These are phyloP conservation scores for Watsonalla binaria DNA, from an alignment of 2,888 invertebrate genomes.

Conservation along the genomic window DNA sequence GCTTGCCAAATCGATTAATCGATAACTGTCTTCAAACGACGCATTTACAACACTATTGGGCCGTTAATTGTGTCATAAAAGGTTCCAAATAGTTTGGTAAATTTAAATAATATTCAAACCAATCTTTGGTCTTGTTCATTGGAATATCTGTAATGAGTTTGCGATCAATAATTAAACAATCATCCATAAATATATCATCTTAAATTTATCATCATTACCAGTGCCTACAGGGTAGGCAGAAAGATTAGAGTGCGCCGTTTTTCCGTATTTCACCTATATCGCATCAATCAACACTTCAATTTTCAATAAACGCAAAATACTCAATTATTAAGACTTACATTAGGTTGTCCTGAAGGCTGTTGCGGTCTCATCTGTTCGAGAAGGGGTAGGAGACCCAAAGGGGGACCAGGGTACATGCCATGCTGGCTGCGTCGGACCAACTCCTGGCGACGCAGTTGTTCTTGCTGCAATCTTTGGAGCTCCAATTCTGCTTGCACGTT, in stretches of 20 bases:
- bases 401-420: conserved; percentile 77
- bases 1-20: conserved; percentile 14
- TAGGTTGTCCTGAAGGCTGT: conserved; percentile 59
- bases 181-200: too few relatives aligned
- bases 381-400: conserved; percentile 84
- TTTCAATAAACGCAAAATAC: too few relatives aligned
- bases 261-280: too few relatives aligned
- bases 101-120: too few relatives aligned
- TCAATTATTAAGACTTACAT: conserved; percentile 39
- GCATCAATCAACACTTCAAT: too few relatives aligned
- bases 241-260: too few relatives aligned
- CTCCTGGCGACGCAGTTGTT: conserved; percentile 80
- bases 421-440: conserved; percentile 70
- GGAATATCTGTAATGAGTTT: too few relatives aligned
- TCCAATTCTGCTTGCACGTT: conserved; percentile 79
- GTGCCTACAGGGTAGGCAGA: too few relatives aligned
- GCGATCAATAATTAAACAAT: too few relatives aligned
- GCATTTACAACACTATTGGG: background rate
- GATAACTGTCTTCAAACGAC: background rate
- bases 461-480: conserved; percentile 83
- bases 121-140: too few relatives aligned
- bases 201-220: too few relatives aligned
- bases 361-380: conserved; percentile 80
- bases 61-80: background rate
- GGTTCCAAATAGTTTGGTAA: background rate